Conservation (phyloP, 35 echinoderm and acorn worm species). For the Holothuria glaberrima region DNA sequence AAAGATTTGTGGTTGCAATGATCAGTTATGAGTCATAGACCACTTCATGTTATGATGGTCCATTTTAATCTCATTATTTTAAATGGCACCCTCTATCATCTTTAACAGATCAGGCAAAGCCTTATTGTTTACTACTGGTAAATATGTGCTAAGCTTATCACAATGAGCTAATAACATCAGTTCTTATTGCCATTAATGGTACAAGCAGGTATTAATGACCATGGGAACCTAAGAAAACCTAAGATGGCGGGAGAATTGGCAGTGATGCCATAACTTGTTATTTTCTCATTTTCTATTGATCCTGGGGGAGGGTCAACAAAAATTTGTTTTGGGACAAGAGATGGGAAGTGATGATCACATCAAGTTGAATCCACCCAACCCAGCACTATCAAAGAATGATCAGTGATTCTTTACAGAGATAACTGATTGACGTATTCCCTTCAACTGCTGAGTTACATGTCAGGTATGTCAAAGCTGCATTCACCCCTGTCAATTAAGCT, state of each 20-base stretch:
- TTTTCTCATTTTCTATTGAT: conserved; percentile 21
- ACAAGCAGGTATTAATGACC: conserved; percentile 4
- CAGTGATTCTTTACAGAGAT: conserved; percentile 12
- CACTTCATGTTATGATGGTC: too few relatives aligned
- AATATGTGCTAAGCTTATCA: conserved; percentile 44
- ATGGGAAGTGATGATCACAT: conserved; percentile 9
- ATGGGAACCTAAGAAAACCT: not conserved
- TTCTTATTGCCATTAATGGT: conserved; percentile 10
- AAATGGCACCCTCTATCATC: too few relatives aligned
- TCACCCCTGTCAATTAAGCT: too few relatives aligned
- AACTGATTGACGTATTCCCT: conserved; percentile 28
- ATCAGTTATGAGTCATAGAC: too few relatives aligned
- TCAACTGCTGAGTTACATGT: not conserved
- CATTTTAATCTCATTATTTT: too few relatives aligned
- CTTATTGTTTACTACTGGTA: conserved; percentile 5
- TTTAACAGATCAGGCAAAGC: too few relatives aligned
- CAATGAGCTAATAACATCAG: conserved; percentile 15
- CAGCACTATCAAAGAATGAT: not conserved
- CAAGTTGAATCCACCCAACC: not conserved
- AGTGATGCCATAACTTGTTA: too few relatives aligned
- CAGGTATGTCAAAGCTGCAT: too few relatives aligned
- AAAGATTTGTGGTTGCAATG: too few relatives aligned
- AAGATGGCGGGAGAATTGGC: too few relatives aligned
- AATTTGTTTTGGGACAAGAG: conserved; percentile 21
- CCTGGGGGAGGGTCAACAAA: conserved; percentile 19